Evolutionary conservation across 2,113 vertebrate genomes (phyloP).

Genomic region (Plotosus lineatus): DNA sequence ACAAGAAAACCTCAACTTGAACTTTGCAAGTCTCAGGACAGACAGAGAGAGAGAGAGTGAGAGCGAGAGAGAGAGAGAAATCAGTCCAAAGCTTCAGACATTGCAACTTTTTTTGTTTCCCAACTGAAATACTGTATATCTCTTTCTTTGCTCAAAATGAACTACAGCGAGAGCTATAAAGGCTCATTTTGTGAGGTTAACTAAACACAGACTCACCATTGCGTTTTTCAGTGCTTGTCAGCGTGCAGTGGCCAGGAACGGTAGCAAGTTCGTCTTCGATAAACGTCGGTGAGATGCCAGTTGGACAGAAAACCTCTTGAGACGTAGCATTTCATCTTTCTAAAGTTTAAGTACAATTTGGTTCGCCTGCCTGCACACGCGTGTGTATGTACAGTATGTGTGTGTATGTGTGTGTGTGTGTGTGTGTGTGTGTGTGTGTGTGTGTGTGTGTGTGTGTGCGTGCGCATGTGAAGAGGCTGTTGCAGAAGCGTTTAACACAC

Average conservation of each 20-base stretch:
- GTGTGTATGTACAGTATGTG: conserved; percentile 9
- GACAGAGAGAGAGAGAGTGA: neutral
- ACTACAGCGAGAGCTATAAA: conserved; percentile 32
- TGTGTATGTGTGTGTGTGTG: conserved; percentile 6
- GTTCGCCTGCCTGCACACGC: conserved; percentile 45
- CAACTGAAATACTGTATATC: conserved; percentile 28
- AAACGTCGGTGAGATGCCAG: conserved; percentile 50
- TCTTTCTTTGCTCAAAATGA: conserved; percentile 25
- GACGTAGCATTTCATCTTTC: conserved; percentile 58
- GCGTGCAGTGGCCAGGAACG: conserved; percentile 34
- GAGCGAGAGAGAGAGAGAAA: neutral
- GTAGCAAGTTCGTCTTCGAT: conserved; percentile 48
- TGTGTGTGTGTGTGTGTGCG: neutral
- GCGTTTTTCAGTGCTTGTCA: conserved; percentile 55
- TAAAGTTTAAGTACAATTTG: conserved; percentile 60
- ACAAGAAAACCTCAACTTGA: neutral
- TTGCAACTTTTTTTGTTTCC: conserved; percentile 18
- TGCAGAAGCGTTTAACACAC: conserved; percentile 58
- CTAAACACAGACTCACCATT: conserved; percentile 55
- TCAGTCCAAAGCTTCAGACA: neutral
- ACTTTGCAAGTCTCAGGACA: neutral
- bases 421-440: conserved; percentile 7
- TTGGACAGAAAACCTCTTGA: conserved; percentile 54
- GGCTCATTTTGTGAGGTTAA: conserved; percentile 39
- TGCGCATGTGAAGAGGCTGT: conserved; percentile 11